Evolutionary conservation across 2,113 vertebrate genomes (phyloP).

Genomic region (Echinops telfairi): DNA sequence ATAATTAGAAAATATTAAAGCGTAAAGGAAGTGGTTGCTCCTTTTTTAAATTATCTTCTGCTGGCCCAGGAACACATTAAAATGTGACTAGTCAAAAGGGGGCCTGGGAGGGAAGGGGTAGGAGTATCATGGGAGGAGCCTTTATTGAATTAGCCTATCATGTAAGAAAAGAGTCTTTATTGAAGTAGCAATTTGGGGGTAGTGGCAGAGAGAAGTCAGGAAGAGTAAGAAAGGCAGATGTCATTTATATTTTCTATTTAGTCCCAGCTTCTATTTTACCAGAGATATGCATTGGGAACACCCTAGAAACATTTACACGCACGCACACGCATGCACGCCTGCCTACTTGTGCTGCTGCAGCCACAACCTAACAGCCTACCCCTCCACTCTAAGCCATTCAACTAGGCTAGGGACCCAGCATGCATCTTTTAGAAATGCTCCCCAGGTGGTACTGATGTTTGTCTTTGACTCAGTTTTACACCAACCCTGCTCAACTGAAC

Average conservation of each 20-base stretch:
- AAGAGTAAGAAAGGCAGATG: slow-evolving; percentile 25
- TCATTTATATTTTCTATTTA: slow-evolving; percentile 39
- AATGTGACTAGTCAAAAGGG: background rate
- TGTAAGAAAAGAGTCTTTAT: background rate
- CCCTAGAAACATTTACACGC: background rate
- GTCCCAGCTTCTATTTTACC: slow-evolving; percentile 31
- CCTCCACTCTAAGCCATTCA: background rate
- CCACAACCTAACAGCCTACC: background rate
- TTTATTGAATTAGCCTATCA: slow-evolving; percentile 50
- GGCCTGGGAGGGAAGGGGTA: background rate
- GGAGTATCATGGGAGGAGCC: background rate
- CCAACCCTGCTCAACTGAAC: slow-evolving; percentile 43
- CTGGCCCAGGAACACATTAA: background rate
- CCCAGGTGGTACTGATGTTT: background rate
- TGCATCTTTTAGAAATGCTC: slow-evolving; percentile 22
- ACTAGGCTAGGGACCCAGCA: background rate
- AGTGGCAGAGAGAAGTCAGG: background rate
- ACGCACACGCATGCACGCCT: background rate
- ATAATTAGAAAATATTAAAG: slow-evolving; percentile 54
- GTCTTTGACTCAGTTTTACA: slow-evolving; percentile 1
- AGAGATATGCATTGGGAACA: background rate
- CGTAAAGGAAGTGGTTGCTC: slow-evolving; percentile 26
- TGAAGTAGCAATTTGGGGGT: slow-evolving; percentile 44
- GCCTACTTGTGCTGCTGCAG: background rate
- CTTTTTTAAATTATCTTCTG: slow-evolving; percentile 29